phyloP scores from a whole-genome alignment of 2,888 invertebrate genomes.

The Lysandra bellargus region DNA sequence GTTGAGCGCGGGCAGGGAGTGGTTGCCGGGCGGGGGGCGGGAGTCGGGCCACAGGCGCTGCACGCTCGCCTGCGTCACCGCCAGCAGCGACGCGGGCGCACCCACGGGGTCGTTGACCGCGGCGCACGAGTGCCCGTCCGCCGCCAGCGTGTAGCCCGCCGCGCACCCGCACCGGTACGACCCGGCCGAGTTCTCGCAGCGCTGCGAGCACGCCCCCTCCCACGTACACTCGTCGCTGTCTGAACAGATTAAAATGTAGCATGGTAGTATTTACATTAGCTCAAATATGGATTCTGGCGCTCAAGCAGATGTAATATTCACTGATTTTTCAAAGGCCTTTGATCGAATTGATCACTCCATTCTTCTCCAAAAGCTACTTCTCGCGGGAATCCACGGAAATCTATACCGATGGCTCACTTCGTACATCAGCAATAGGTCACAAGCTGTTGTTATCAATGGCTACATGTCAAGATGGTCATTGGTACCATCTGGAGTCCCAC shows the following conservation, averaged over 20 bases:
- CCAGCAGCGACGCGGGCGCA: slow-evolving; percentile 83
- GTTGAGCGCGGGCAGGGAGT: slow-evolving; percentile 59
- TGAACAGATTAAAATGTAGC: slow-evolving; percentile 47
- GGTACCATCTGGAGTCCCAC: no score
- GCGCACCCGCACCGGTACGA: slow-evolving; percentile 87
- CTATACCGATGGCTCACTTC: no score
- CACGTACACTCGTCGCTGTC: slow-evolving; percentile 89
- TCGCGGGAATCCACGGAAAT: no score
- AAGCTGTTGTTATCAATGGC: no score
- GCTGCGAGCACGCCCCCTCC: slow-evolving; percentile 87
- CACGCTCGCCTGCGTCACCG: slow-evolving; percentile 84
- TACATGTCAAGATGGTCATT: no score
- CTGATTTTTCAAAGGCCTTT: no score
- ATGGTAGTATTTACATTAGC: no score
- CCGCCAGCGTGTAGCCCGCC: slow-evolving; percentile 81
- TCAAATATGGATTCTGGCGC: no score
- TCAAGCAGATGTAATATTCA: no score
- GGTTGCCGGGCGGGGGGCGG: slow-evolving; percentile 38
- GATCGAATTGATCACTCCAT: no score
- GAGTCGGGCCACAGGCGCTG: slow-evolving; percentile 78
- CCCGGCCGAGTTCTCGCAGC: slow-evolving; percentile 84
- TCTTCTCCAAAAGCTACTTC: no score
- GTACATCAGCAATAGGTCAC: no score
- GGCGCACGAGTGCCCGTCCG: slow-evolving; percentile 81
- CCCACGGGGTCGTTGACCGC: slow-evolving; percentile 85